Conservation (phyloP, 2,888 invertebrate species). For the Polia nebulosa region DNA sequence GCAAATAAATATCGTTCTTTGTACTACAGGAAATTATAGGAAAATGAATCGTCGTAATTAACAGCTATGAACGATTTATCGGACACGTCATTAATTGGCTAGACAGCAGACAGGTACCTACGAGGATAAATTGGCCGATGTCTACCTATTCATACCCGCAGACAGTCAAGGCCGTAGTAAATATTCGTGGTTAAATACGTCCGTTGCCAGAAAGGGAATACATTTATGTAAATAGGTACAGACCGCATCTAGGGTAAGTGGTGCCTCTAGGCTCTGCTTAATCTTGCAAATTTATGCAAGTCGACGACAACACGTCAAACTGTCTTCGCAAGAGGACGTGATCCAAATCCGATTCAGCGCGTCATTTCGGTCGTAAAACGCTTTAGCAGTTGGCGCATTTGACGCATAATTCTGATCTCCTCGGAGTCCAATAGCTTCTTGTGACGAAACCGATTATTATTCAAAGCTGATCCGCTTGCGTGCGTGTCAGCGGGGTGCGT, state of each 20-base stretch:
- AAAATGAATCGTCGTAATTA: conserved; percentile 53
- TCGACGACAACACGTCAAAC: conserved; percentile 88
- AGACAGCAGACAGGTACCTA: conserved; percentile 33
- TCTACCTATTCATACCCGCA: conserved; percentile 8
- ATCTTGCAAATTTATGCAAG: conserved; percentile 91
- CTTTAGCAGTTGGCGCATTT: conserved; percentile 88
- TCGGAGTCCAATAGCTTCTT: conserved; percentile 77
- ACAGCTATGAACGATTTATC: conserved; percentile 51
- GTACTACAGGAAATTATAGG: conserved; percentile 29
- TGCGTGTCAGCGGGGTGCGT: conserved; percentile 64
- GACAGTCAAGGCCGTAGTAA: conserved; percentile 61
- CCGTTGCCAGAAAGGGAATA: conserved; percentile 76
- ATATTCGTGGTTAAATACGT: conserved; percentile 68
- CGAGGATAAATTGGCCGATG: conserved; percentile 2
- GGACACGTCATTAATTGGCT: conserved; percentile 39
- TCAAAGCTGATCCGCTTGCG: conserved; percentile 77
- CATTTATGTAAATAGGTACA: conserved; percentile 85
- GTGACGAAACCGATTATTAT: conserved; percentile 78
- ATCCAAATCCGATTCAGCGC: conserved; percentile 88
- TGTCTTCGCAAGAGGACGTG: conserved; percentile 87
- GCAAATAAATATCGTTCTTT: conserved; percentile 11
- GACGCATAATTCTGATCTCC: conserved; percentile 85
- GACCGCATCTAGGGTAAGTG: conserved; percentile 76
- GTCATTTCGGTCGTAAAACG: conserved; percentile 88
- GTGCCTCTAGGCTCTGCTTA: conserved; percentile 79